Evolutionary conservation across 2,113 vertebrate genomes (phyloP).

Genomic region (Cinclus mexicanus): DNA sequence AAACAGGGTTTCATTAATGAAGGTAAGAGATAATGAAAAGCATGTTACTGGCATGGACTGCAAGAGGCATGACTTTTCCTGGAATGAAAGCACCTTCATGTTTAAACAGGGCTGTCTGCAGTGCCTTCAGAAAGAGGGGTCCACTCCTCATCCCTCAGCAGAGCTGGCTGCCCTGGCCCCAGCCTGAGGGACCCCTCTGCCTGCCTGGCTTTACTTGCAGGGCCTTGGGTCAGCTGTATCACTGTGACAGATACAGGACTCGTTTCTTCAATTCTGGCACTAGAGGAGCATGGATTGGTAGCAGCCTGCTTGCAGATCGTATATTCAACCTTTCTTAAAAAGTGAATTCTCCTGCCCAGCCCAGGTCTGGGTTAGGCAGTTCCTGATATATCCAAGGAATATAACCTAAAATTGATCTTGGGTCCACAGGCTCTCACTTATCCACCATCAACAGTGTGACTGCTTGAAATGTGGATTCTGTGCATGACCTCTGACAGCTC

Average conservation of each 20-base stretch:
- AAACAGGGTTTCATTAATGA: slow-evolving; percentile 24
- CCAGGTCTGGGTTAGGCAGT: slow-evolving; percentile 28
- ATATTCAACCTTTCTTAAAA: background rate
- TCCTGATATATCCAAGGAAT: slow-evolving; percentile 2
- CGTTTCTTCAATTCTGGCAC: background rate
- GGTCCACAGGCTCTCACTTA: slow-evolving; percentile 48
- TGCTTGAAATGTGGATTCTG: background rate
- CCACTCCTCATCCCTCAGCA: background rate
- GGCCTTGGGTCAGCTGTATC: background rate
- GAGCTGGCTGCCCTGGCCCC: background rate
- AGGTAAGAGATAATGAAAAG: slow-evolving; percentile 54
- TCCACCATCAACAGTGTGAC: slow-evolving; percentile 11
- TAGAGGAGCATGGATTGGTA: background rate
- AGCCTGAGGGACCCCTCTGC: background rate
- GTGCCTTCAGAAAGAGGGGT: background rate
- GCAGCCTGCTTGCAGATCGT: background rate
- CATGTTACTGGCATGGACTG: slow-evolving; percentile 63
- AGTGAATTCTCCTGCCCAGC: background rate
- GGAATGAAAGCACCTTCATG: slow-evolving; percentile 37
- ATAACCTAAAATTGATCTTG: slow-evolving; percentile 35
- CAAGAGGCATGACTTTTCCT: slow-evolving; percentile 53
- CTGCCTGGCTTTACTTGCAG: slow-evolving; percentile 12
- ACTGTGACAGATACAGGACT: background rate
- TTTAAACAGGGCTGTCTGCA: slow-evolving; percentile 8
- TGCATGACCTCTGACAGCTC: background rate